A percentile compares a stretch with the other conserved stretches of the same genome.
Evolutionary conservation across 1,140 invertebrate genomes (phyloP).

Genomic region (Phymorhynchus buccinoides): DNA sequence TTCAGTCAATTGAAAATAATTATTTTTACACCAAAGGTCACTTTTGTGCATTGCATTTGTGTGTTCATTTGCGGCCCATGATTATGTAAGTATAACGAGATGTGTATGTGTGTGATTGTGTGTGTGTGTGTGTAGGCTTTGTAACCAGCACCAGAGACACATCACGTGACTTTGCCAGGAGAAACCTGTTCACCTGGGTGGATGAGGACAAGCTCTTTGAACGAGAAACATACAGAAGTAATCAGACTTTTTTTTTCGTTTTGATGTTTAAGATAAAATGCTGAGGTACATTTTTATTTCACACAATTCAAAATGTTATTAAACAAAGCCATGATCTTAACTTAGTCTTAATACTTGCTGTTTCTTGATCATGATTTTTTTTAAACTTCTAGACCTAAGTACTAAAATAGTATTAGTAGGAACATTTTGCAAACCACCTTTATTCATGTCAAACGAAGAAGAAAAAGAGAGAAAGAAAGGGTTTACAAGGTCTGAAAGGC

Average conservation of each 20-base stretch:
- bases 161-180: conserved; percentile 55
- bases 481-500: no score
- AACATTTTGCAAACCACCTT: no score
- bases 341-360: no score
- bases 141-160: conserved; percentile 56
- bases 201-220: conserved; percentile 70
- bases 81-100: not conserved
- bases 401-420: no score
- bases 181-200: conserved; percentile 64
- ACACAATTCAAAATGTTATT: no score
- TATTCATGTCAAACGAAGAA: no score
- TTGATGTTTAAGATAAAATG: not conserved
- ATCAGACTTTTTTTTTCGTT: not conserved
- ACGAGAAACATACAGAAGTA: conserved; percentile 69
- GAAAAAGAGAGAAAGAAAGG: no score
- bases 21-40: not conserved
- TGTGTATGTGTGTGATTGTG: not conserved
- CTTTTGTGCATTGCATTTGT: not conserved
- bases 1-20: not conserved
- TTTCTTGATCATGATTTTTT: no score
- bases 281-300: not conserved
- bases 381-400: no score
- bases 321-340: no score
- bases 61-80: not conserved
- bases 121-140: conserved; percentile 62